Conservation (phyloP, 30 jellyfish, hydroid and myxozoan genomes). For the Nemopilema nomurai region DNA sequence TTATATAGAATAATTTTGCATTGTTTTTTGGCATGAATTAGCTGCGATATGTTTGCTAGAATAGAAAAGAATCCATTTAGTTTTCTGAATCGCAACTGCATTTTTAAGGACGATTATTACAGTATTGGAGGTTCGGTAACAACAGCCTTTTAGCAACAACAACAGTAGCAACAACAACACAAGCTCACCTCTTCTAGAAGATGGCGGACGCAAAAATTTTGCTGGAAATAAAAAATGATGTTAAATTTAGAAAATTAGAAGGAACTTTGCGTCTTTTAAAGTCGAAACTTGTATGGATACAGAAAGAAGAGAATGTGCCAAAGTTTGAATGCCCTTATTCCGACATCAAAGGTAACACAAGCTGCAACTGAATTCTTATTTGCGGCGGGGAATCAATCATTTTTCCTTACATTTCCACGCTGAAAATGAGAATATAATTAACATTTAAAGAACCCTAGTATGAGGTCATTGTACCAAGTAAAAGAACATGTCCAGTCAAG, state of each 20-base stretch:
- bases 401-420: background rate
- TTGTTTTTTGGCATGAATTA: too few species aligned
- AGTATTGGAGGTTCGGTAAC: too few species aligned
- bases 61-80: too few species aligned
- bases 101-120: too few species aligned
- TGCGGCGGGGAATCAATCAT: background rate
- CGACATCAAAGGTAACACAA: conserved; percentile 81
- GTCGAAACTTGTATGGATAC: conserved; percentile 69
- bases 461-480: too few species aligned
- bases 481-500: too few species aligned
- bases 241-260: conserved; percentile 77
- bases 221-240: conserved; percentile 49
- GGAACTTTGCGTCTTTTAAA: conserved; percentile 73
- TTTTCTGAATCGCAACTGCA: too few species aligned
- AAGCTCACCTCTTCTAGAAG: background rate
- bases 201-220: conserved; percentile 73
- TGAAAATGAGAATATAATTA: too few species aligned
- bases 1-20: too few species aligned
- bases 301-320: conserved; percentile 34
- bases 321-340: conserved; percentile 75
- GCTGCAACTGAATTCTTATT: background rate
- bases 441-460: too few species aligned
- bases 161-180: background rate
- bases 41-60: too few species aligned
- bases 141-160: too few species aligned